Base-by-base conservation (phyloP, 2,797 vertebrate genomes). In the Xerus rutilus region DNA sequence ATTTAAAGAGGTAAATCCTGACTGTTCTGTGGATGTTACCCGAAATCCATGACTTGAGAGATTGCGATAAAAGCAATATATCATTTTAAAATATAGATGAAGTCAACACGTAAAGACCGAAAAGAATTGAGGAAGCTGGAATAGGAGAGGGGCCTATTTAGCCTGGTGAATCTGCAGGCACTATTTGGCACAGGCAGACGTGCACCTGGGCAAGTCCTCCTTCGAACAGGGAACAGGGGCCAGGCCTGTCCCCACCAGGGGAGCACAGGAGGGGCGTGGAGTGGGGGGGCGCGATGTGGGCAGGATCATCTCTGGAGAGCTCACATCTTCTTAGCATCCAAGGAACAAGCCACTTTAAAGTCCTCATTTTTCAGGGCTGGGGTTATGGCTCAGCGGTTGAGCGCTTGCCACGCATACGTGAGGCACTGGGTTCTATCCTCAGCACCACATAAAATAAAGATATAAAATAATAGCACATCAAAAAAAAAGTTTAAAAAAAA, bases 261-360 rank as follows among this genome's bases (percentile, higher is more conserved):
- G 6, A 8, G 11, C 9, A 18, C 13, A 28, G 1, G 59, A 20
- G 1, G 59, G 32, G 1, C 39, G 6, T 0, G 0, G 17, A 3
- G 47, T 21, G 11, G 25, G 62, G 15, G 17, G 25, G 4, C 2
- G 17, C 3, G 12, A 35, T 0, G 30, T 9, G 3, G 3, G 10
- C 49, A 14, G 39, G 30, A 20, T 25, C 4, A 0, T 35, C 30
- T 35, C 88, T 25, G 59, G 70, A 54, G 20, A 70, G 30, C 57
- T 12, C 47, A 12, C 1, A 7, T 15, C 12, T 12, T 12, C 30
- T 35, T 15, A 0, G 25, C 65, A 0, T 3, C 8, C 3, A 35
- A 5, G n/a, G 20, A 21, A 10, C 4, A 1, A 0, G 39, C 32
- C n/a, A 4, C 57, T 43, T 64, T 3, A 18, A 47, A 70, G 45